A percentile compares a stretch with the other conserved stretches of the same genome.
phyloP scores from a whole-genome alignment of 1,140 invertebrate genomes.

The Frieseomelitta varia region DNA sequence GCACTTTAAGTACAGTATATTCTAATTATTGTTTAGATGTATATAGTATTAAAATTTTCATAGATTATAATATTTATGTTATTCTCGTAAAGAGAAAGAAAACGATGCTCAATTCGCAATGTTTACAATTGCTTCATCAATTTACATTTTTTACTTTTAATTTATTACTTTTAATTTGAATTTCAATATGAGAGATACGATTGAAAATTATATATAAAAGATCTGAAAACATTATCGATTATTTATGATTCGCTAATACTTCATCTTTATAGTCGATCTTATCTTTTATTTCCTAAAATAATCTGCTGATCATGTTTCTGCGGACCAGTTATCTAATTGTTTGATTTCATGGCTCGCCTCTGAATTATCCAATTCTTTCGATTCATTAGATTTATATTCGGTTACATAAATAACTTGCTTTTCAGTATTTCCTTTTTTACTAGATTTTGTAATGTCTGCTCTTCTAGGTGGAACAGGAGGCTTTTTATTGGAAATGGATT shows the following conservation, averaged over 20 bases:
- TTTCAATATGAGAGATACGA: background rate
- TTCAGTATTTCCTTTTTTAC: slow-evolving; percentile 65
- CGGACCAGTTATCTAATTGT: slow-evolving; percentile 39
- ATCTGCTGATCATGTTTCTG: slow-evolving; percentile 72
- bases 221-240: slow-evolving; percentile 39
- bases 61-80: background rate
- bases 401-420: slow-evolving; percentile 80
- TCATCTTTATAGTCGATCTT: slow-evolving; percentile 71
- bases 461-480: slow-evolving; percentile 79
- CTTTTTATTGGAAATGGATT: slow-evolving; percentile 73
- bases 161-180: background rate
- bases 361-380: slow-evolving; percentile 53
- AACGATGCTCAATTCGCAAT: background rate
- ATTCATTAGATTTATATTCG: slow-evolving; percentile 73
- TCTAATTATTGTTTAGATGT: background rate
- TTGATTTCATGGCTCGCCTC: slow-evolving; percentile 43
- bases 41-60: background rate
- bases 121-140: background rate
- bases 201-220: background rate
- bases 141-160: too few relatives aligned
- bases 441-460: slow-evolving; percentile 70
- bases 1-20: slow-evolving; percentile 31
- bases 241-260: slow-evolving; percentile 71
- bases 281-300: slow-evolving; percentile 72
- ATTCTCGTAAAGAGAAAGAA: background rate